Base-by-base conservation (phyloP, 2,888 invertebrate genomes). In the Synergus umbraculus region DNA sequence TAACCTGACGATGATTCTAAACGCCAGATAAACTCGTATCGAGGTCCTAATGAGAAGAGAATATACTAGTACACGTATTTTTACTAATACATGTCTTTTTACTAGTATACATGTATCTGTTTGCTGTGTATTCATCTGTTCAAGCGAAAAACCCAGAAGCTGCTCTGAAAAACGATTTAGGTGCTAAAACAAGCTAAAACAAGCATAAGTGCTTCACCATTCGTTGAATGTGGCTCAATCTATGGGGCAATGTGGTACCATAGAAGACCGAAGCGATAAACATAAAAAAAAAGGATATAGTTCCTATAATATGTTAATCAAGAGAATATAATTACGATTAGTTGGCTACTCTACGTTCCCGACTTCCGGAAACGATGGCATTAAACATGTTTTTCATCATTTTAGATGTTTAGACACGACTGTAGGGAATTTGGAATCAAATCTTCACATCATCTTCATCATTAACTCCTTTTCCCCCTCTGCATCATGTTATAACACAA, bases 101-200 rank as follows among this genome's bases (percentile, higher is more conserved):
- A 22, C 22, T 22, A 22, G 22, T 22, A 22, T 22, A 22, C 22
- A 22, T 22, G 3, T 29, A 29, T 29, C 29, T 29, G 29, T 29
- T 29, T 12, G 8, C 5, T 54, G n/a, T 8, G 7, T 54, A 49
- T 49, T 54, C 8, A 54, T 54, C 54, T 15, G 49, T 49, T 7
- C 13, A 15, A 49, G 15, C 29, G 29, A 29, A 29, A 29, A 29
- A 29, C 3, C 15, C 49, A 15, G 15, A 49, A 49, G 49, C 15
- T 54, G 54, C 58, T 60, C 58, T 76, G 66, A 60, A 76, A 76
- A 67, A 76, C 46, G 41, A 76, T 76, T 79, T 66, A n/a, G 13
- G 60, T 58, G 60, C 60, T 79, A 46, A 60, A 76, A 46, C 12
- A 29, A 29, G 29, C 29, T 29, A 29, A n/a, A n/a, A n/a, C n/a